These are phyloP conservation scores for Limosa lapponica DNA, from an alignment of 2,797 vertebrate genomes.

Conservation along the genomic window DNA sequence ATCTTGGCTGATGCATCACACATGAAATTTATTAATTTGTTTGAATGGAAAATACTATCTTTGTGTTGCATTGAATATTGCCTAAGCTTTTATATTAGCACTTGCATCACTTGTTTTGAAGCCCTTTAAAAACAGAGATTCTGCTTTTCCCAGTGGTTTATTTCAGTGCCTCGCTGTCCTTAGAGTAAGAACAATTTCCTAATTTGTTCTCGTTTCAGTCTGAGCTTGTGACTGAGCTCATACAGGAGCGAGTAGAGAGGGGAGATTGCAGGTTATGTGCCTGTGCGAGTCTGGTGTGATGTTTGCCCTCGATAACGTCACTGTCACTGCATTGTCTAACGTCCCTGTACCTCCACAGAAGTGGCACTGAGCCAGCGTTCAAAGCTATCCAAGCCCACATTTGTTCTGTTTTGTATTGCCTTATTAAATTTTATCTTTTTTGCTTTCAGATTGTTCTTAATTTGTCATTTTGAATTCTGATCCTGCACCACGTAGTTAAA, in stretches of 20 bases:
- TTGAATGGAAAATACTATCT: not conserved
- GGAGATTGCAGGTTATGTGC: not conserved
- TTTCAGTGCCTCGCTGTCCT: not conserved
- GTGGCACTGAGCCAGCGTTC: not conserved
- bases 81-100: not conserved
- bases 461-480: not conserved
- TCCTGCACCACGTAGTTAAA: not conserved
- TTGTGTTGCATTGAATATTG: not conserved
- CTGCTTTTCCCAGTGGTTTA: not conserved
- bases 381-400: too few species aligned
- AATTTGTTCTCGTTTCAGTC: not conserved
- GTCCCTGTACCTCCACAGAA: not conserved
- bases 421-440: not conserved
- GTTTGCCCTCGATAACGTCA: fast-evolving
- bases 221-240: not conserved
- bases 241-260: not conserved
- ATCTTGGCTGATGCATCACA: not conserved
- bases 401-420: not conserved
- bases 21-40: not conserved
- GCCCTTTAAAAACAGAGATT: not conserved
- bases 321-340: not conserved
- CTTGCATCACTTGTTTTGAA: not conserved
- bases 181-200: not conserved
- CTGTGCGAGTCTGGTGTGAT: not conserved
- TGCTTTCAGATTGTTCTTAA: not conserved